Conservation (phyloP, 2,797 vertebrate species). For the Novumbra hubbsi region DNA sequence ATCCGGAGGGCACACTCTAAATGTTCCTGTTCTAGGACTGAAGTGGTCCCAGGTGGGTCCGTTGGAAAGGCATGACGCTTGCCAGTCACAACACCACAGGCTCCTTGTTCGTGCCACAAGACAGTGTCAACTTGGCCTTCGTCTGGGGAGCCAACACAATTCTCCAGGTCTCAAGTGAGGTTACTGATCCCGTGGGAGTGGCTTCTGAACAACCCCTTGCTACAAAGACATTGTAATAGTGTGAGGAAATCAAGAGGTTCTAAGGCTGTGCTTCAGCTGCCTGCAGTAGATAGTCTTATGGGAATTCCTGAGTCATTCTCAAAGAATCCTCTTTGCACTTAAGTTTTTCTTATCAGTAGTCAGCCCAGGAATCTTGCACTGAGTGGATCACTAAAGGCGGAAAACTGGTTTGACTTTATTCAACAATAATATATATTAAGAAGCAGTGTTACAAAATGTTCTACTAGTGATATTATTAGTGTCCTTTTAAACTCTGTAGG, state of each 20-base stretch:
- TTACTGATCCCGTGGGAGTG: not conserved
- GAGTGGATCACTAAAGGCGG: not conserved
- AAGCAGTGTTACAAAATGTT: not conserved
- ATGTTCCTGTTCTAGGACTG: too few species aligned
- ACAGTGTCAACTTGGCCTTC: not conserved
- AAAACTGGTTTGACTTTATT: not conserved
- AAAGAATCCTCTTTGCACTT: not conserved
- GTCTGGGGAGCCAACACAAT: not conserved
- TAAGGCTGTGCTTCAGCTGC: not conserved
- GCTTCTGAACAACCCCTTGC: not conserved
- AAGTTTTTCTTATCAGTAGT: not conserved
- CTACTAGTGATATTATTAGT: not conserved
- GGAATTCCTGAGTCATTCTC: conserved; percentile 1
- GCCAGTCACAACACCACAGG: not conserved
- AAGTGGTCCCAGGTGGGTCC: too few species aligned
- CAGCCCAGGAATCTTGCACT: not conserved
- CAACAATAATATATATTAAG: not conserved
- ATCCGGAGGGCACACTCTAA: not conserved
- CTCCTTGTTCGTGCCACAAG: not conserved
- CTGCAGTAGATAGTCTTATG: not conserved
- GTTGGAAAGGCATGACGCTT: too few species aligned
- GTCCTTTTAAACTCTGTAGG: not conserved
- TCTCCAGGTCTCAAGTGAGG: not conserved
- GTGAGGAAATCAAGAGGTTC: not conserved
- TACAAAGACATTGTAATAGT: not conserved